A percentile compares a stretch with the other conserved stretches of the same genome.
Evolutionary conservation across 1,140 invertebrate species (phyloP).

Genomic region (Mactra quadrangularis): DNA sequence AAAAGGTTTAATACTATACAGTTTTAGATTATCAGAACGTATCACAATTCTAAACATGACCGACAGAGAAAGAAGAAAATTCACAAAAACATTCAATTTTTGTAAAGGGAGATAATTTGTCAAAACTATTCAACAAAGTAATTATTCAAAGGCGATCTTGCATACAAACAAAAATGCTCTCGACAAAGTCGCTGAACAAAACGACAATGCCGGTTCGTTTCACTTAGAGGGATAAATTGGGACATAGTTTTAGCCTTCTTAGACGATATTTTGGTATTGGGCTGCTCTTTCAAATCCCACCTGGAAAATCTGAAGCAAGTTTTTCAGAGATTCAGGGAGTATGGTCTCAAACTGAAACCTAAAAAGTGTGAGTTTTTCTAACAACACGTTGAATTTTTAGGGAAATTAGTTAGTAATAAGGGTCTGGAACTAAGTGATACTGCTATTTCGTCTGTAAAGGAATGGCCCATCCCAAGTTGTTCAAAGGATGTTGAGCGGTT

Average conservation of each 20-base stretch:
- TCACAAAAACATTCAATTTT: too few relatives aligned
- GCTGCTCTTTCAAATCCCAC: neutral
- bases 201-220: too few relatives aligned
- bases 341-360: slow-evolving; percentile 11
- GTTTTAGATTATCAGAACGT: too few relatives aligned
- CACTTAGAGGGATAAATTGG: neutral
- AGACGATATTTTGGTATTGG: slow-evolving; percentile 21
- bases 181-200: too few relatives aligned
- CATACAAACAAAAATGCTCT: too few relatives aligned
- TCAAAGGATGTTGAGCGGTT: slow-evolving; percentile 41
- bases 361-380: slow-evolving; percentile 2
- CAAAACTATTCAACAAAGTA: too few relatives aligned
- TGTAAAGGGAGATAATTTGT: too few relatives aligned
- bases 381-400: slow-evolving; percentile 53
- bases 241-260: neutral
- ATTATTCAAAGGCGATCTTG: too few relatives aligned
- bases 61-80: too few relatives aligned
- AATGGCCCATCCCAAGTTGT: slow-evolving; percentile 28
- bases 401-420: slow-evolving; percentile 16
- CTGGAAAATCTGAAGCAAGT: neutral
- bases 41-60: too few relatives aligned
- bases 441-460: neutral
- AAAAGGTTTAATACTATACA: too few relatives aligned
- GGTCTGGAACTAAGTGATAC: slow-evolving; percentile 5
- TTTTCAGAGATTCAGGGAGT: neutral